These are phyloP conservation scores for Achlya flavicornis DNA, from an alignment of 2,888 invertebrate genomes.

Conservation along the genomic window DNA sequence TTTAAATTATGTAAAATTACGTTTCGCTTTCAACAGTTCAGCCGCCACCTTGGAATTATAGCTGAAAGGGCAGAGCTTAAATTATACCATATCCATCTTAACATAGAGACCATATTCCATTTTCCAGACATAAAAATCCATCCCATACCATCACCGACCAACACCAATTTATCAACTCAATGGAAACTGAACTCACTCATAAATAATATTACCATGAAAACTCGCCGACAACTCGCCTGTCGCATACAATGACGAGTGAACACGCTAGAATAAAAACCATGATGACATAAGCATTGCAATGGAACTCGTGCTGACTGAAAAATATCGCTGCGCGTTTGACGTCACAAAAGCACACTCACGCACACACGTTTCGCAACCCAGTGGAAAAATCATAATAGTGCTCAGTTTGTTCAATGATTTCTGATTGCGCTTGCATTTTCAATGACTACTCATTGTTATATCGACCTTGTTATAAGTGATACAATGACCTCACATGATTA, in stretches of 20 bases:
- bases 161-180: conserved; percentile 76
- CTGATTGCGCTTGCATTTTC: conserved; percentile 50
- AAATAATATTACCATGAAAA: conserved; percentile 59
- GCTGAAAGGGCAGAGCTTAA: conserved; percentile 12
- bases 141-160: conserved; percentile 58
- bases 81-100: conserved; percentile 31
- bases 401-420: conserved; percentile 32
- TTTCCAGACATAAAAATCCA: conserved; percentile 29
- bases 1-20: not conserved
- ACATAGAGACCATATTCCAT: conserved; percentile 37
- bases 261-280: conserved; percentile 72
- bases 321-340: conserved; percentile 19
- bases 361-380: conserved; percentile 50
- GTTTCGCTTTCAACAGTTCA: conserved; percentile 11
- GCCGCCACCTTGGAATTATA: conserved; percentile 34
- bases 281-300: conserved; percentile 61
- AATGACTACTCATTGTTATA: conserved; percentile 65
- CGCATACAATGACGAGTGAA: conserved; percentile 61
- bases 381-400: conserved; percentile 46
- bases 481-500: conserved; percentile 46
- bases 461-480: conserved; percentile 57
- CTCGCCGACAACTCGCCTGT: conserved; percentile 49
- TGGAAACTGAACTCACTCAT: conserved; percentile 78
- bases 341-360: conserved; percentile 50
- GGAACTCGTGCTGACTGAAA: conserved; percentile 46